phyloP scores from a whole-genome alignment of 1,140 invertebrate species.

The Hyposmocoma kahamanoa region DNA sequence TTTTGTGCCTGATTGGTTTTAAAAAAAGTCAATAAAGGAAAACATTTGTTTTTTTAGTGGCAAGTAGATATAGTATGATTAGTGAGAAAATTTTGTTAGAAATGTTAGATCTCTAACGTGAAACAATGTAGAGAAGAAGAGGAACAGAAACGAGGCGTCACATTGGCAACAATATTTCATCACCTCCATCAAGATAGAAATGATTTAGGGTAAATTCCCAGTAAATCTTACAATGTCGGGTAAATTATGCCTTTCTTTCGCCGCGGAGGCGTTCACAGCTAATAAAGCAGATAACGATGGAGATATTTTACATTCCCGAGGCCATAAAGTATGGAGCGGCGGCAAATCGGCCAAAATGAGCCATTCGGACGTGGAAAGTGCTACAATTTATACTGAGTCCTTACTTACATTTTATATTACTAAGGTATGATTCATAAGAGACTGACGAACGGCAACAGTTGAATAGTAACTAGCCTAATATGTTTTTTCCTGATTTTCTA shows the following conservation, averaged over 20 bases:
- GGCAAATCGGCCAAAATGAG: slow-evolving; percentile 57
- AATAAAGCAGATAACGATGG: slow-evolving; percentile 46
- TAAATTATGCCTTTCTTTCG: not conserved
- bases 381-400: slow-evolving; percentile 61
- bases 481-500: not conserved
- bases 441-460: not conserved
- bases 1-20: no score
- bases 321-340: slow-evolving; percentile 40
- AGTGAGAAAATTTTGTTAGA: no score
- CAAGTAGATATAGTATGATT: no score
- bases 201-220: no score
- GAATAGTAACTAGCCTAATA: not conserved
- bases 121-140: no score
- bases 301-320: slow-evolving; percentile 42
- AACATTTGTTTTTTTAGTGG: no score
- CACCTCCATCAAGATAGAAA: no score
- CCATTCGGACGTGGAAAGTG: slow-evolving; percentile 58
- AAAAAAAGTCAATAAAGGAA: no score
- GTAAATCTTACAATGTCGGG: not conserved
- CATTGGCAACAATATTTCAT: no score
- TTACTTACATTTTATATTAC: slow-evolving; percentile 14
- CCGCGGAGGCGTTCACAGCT: slow-evolving; percentile 20
- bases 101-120: no score
- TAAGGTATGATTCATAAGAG: slow-evolving; percentile 10
- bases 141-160: no score